Evolutionary conservation across 2,797 vertebrate species (phyloP).

Genomic region (Phrynocephalus guinanensis): DNA sequence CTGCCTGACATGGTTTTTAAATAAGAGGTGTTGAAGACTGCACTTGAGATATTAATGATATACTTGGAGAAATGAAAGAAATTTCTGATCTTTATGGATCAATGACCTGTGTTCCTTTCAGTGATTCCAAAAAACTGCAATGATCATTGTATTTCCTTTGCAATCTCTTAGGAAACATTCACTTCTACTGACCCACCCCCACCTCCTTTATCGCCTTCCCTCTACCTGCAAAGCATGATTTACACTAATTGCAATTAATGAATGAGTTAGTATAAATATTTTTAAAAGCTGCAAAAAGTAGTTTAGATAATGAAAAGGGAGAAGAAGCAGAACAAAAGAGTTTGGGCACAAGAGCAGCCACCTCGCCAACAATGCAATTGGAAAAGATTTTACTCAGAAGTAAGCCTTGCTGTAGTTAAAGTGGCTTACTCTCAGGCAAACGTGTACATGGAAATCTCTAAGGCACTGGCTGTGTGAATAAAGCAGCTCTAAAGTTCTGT

Average conservation of each 20-base stretch:
- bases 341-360: background rate
- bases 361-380: background rate
- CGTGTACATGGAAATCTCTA: background rate
- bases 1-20: no score
- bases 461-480: background rate
- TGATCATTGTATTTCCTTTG: background rate
- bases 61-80: no score
- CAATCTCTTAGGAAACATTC: background rate
- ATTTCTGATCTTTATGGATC: background rate
- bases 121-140: background rate
- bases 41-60: no score
- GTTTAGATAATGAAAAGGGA: background rate
- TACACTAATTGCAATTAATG: background rate
- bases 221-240: background rate
- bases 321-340: background rate
- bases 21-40: no score
- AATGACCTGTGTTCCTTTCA: background rate
- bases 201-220: background rate
- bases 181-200: background rate
- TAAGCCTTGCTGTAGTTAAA: background rate
- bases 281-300: background rate
- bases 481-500: slow-evolving; percentile 4
- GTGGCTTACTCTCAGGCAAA: background rate
- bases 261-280: background rate
- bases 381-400: background rate